These are phyloP conservation scores for Noctuana brunneofusca DNA, from an alignment of 2,888 invertebrate genomes.

Conservation along the genomic window DNA sequence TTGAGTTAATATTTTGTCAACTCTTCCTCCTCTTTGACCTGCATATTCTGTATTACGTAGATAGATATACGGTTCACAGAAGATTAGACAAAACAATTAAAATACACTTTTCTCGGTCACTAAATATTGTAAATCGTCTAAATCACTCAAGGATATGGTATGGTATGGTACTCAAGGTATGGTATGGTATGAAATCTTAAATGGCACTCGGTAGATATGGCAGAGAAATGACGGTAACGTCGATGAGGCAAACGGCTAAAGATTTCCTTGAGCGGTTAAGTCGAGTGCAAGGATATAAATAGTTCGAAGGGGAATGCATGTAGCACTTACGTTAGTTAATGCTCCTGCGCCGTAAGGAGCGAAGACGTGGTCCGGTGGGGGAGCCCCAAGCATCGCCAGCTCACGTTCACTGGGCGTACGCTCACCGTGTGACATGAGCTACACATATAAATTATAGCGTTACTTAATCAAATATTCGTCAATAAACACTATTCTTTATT, in stretches of 20 bases:
- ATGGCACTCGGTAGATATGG: not conserved
- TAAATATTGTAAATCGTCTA: no score
- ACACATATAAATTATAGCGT: conserved; percentile 42
- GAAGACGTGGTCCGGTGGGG: conserved; percentile 82
- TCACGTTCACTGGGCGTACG: conserved; percentile 85
- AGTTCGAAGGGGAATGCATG: conserved; percentile 25
- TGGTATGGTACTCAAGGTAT: not conserved
- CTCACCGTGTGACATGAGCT: conserved; percentile 89
- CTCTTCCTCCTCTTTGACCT: not conserved
- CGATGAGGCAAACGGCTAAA: conserved; percentile 1
- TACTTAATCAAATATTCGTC: no score
- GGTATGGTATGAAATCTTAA: not conserved
- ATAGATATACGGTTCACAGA: not conserved
- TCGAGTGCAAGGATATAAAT: conserved; percentile 32
- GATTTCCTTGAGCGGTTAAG: conserved; percentile 24
- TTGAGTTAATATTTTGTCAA: conserved; percentile 1
- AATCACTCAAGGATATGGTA: not conserved
- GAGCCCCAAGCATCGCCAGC: conserved; percentile 82
- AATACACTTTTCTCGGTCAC: not conserved
- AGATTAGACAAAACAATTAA: not conserved
- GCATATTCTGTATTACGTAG: no score
- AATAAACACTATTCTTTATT: no score
- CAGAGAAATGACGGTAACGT: conserved; percentile 11
- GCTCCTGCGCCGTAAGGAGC: conserved; percentile 87
- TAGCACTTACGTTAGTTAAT: conserved; percentile 84